Evolutionary conservation across 2,113 vertebrate genomes (phyloP), one percentile per base, ranked within the genome.

Genomic region (Potamarius usumacintae): DNA sequence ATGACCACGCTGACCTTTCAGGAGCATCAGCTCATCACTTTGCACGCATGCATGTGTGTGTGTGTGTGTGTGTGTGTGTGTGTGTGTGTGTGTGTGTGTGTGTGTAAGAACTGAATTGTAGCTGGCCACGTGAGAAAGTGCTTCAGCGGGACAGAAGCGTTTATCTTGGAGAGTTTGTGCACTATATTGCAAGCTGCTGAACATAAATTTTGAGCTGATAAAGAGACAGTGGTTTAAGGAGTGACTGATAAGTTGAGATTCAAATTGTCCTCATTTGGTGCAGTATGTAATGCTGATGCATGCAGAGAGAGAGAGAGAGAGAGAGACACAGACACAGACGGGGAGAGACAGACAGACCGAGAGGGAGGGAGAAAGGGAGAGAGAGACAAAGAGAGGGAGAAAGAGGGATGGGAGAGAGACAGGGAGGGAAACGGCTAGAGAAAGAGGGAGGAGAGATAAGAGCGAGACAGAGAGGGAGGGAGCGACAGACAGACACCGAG

Each of bases 161-260:
- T 74, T 57, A 60, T 77, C 63, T 78, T 78, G 8, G 15, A 86
- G 27, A 71, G 83, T 12, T 50, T 17, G 2, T 65, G 72, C 62
- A 89, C 88, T 90, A 90, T 88, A 63, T 90, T 87, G 62, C 65
- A 89, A 92, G 92, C 84, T 80, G 87, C 83, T 91, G 90, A 91
- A 92, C 92, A 93, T 92, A 88, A 92, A 94, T 91, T 93, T 89
- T 80, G 78, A 4, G 89, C 91, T 93, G 93, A 94, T 94, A 93
- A 94, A 89, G 87, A 89, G 55, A 90, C 82, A 2, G 52, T 86
- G 85, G 88, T 92, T 92, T 91, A 85, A 87, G 82, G 89, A 82
- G 57, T 89, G 85, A 90, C 84, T 60, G 80, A 91, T 89, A 86
- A 85, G 90, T 91, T 30, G 72, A 27, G 72, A 82, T 84, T 85